phyloP scores from a whole-genome alignment of 2,888 invertebrate species.

The Amphipyra berbera region DNA sequence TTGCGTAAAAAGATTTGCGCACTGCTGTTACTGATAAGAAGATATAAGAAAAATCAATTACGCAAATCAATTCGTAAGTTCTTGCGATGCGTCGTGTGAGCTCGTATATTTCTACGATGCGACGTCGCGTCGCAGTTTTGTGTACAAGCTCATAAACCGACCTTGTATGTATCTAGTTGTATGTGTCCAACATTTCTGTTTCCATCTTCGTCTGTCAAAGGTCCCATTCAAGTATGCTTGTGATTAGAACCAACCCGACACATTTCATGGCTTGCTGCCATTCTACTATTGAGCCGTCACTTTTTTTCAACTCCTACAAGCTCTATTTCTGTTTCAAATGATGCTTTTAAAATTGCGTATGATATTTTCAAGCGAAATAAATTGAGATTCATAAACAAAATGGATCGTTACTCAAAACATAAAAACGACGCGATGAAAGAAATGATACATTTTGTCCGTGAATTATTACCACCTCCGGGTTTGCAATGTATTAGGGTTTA shows the following conservation, averaged over 20 bases:
- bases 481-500: neutral
- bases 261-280: slow-evolving; percentile 38
- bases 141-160: too few relatives aligned
- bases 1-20: too few relatives aligned
- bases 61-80: too few relatives aligned
- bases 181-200: neutral
- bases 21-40: too few relatives aligned
- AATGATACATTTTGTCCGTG: slow-evolving; percentile 26
- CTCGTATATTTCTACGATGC: too few relatives aligned
- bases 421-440: slow-evolving; percentile 17
- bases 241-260: slow-evolving; percentile 17
- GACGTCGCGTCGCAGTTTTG: too few relatives aligned
- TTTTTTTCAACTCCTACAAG: slow-evolving; percentile 11
- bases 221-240: slow-evolving; percentile 8
- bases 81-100: too few relatives aligned
- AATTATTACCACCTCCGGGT: slow-evolving; percentile 3
- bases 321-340: slow-evolving; percentile 33
- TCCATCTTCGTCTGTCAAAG: slow-evolving; percentile 16
- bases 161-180: too few relatives aligned
- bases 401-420: slow-evolving; percentile 21
- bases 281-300: slow-evolving; percentile 14
- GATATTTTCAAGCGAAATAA: slow-evolving; percentile 20
- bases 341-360: slow-evolving; percentile 18
- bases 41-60: too few relatives aligned
- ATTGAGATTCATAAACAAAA: slow-evolving; percentile 22